Evolutionary conservation across 2,113 vertebrate species (phyloP).

Genomic region (Caloenas nicobarica): DNA sequence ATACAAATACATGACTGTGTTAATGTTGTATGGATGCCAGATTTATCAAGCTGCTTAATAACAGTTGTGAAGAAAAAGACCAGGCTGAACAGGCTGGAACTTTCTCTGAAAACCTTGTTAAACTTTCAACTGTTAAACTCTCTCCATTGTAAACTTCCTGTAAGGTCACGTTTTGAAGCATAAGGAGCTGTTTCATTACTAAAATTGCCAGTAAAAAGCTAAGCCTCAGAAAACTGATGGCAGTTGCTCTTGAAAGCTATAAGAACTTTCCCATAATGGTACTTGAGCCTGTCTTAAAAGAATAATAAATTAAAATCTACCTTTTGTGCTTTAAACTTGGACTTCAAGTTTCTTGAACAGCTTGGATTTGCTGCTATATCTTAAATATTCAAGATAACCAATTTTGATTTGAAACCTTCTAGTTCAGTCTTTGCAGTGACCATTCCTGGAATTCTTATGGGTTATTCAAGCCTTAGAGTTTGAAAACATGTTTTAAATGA

Average conservation of each 20-base stretch:
- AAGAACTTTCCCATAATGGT: not conserved
- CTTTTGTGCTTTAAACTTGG: not conserved
- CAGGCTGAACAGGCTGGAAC: not conserved
- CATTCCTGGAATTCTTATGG: not conserved
- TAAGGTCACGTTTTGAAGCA: not conserved
- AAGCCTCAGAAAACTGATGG: not conserved
- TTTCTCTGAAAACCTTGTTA: not conserved
- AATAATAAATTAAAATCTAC: not conserved
- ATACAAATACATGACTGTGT: not conserved
- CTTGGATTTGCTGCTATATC: not conserved
- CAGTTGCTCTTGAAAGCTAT: not conserved
- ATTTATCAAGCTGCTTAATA: not conserved
- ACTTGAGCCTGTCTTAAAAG: not conserved
- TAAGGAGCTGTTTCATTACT: constrained; percentile 14
- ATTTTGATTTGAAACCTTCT: not conserved
- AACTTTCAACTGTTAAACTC: not conserved
- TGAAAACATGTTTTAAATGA: not conserved
- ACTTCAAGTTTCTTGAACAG: not conserved
- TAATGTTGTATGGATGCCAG: not conserved
- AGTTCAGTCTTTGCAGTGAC: not conserved
- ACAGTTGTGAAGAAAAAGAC: not conserved
- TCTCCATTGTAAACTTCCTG: not conserved
- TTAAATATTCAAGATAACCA: not conserved
- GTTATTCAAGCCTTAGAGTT: not conserved
- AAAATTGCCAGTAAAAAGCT: not conserved